These are phyloP conservation scores for Anabas testudineus DNA, from an alignment of 2,797 vertebrate species.

Conservation along the genomic window DNA sequence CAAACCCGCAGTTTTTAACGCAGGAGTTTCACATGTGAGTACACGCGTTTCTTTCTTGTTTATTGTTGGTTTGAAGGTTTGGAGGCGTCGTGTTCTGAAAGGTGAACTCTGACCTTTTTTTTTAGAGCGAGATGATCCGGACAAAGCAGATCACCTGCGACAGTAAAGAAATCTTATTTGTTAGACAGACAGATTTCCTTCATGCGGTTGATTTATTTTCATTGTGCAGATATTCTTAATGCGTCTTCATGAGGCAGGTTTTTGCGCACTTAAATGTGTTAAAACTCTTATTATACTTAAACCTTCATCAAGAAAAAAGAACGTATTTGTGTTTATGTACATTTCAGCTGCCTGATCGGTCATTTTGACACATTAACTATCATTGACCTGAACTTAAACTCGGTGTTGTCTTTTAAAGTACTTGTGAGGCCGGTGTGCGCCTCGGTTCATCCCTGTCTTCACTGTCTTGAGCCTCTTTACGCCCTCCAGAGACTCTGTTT, in stretches of 20 bases:
- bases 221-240: no score
- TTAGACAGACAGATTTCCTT: no score
- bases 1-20: constrained; percentile 46
- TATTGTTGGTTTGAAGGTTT: no score
- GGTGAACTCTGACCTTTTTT: constrained; percentile 53
- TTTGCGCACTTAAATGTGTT: no score
- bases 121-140: background rate
- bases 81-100: accelerated
- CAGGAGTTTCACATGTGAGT: constrained; percentile 75
- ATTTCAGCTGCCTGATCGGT: no score
- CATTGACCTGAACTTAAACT: background rate
- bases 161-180: background rate
- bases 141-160: constrained; percentile 17
- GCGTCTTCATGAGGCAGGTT: no score
- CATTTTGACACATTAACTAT: no score
- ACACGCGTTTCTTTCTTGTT: background rate
- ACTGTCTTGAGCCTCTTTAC: constrained; percentile 33
- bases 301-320: no score
- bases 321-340: no score
- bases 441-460: no score
- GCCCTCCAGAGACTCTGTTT: constrained; percentile 36
- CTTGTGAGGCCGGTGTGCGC: background rate
- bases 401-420: background rate
- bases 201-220: background rate
- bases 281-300: no score